A percentile compares a stretch with the other conserved stretches of the same genome.
Conservation (phyloP, 2,888 invertebrate genomes). For the Drosophila paranaensis region DNA sequence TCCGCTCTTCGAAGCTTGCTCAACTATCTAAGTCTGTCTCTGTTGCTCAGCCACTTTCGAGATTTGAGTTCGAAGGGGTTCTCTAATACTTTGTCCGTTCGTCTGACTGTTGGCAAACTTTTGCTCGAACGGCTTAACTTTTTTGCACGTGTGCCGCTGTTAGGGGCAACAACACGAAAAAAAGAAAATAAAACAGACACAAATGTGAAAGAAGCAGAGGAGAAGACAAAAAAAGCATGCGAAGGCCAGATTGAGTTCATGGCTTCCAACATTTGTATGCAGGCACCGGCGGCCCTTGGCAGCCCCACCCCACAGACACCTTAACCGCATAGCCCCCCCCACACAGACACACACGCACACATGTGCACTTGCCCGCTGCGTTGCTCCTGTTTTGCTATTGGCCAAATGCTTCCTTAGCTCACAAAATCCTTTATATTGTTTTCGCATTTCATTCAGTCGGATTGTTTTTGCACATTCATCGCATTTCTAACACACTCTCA, state of each 20-base stretch:
- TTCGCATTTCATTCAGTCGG: constrained; percentile 41
- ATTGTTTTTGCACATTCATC: constrained; percentile 30
- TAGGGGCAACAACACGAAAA: constrained; percentile 8
- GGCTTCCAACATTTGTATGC: constrained; percentile 48
- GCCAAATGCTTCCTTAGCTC: constrained; percentile 47
- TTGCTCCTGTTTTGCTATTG: constrained; percentile 28
- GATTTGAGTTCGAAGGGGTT: constrained; percentile 67
- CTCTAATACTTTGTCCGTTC: constrained; percentile 59
- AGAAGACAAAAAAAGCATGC: constrained; percentile 8
- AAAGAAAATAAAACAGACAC: constrained; percentile 6
- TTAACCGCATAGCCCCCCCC: not conserved
- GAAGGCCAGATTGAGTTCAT: constrained; percentile 13
- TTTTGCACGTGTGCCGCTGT: constrained; percentile 72
- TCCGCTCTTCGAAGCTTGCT: not conserved
- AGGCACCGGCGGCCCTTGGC: constrained; percentile 22
- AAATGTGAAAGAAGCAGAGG: not conserved
- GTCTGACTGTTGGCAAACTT: constrained; percentile 54
- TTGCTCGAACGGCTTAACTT: constrained; percentile 72
- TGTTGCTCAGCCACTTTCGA: constrained; percentile 24
- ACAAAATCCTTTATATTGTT: constrained; percentile 69
- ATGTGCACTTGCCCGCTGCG: constrained; percentile 31
- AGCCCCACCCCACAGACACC: constrained; percentile 2
- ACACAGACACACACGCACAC: constrained; percentile 1
- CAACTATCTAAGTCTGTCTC: not conserved
- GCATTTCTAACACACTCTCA: constrained; percentile 10